Percentiles rank a stretch among this genome's conserved stretches.
These are phyloP conservation scores for Eira barbara DNA, from an alignment of 2,113 vertebrate species.

Conservation along the genomic window DNA sequence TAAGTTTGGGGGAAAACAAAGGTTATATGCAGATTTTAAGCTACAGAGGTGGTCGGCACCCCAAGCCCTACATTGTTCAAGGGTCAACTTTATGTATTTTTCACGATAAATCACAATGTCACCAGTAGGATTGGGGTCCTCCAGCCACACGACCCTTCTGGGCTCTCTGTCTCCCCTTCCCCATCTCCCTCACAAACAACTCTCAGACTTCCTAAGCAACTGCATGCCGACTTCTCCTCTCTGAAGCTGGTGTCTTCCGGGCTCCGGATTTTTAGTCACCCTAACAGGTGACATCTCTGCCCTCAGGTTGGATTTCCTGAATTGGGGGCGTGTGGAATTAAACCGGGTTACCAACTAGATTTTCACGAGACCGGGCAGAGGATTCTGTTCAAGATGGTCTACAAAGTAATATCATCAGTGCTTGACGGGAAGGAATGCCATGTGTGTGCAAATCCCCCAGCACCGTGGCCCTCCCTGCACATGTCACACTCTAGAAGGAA, in stretches of 20 bases:
- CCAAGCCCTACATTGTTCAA: not conserved
- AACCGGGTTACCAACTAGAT: not conserved
- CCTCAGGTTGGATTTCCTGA: not conserved
- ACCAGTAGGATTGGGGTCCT: not conserved
- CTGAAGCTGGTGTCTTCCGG: not conserved
- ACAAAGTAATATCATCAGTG: not conserved
- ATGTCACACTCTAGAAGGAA: not conserved
- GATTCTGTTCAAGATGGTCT: slow-evolving; percentile 19
- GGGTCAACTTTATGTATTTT: not conserved
- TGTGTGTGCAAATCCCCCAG: not conserved
- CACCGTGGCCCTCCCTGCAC: fast-evolving
- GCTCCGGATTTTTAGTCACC: not conserved
- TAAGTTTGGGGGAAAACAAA: not conserved
- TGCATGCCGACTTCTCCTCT: not conserved
- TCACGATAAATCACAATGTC: not conserved
- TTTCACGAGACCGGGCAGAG: not conserved
- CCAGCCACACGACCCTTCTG: not conserved
- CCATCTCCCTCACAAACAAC: not conserved
- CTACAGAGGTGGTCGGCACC: not conserved
- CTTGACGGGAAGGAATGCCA: not conserved
- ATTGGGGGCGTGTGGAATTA: not conserved
- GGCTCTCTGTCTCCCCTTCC: no score
- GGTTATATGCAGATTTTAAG: not conserved
- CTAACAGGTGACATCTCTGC: not conserved
- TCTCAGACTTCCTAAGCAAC: not conserved